These are phyloP conservation scores for Trachurus trachurus DNA, from an alignment of 2,797 vertebrate species.

Conservation along the genomic window DNA sequence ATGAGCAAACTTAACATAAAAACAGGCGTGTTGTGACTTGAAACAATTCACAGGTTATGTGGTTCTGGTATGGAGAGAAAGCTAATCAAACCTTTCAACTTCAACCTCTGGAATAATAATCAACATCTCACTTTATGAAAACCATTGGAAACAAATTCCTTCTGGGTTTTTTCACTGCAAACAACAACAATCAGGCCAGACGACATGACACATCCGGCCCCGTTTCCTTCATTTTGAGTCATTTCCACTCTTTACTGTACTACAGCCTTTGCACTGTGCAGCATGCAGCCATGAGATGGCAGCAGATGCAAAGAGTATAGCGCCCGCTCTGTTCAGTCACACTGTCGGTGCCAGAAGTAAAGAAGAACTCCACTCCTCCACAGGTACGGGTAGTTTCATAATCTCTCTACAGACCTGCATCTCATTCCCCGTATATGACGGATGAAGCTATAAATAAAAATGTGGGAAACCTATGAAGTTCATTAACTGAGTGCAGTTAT, in stretches of 20 bases:
- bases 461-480: not conserved
- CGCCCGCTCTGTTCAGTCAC: not conserved
- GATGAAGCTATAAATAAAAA: constrained; percentile 24
- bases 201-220: not conserved
- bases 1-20: not conserved
- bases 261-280: constrained; percentile 18
- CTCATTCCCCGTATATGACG: not conserved
- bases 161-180: not conserved
- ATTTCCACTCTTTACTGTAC: not conserved
- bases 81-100: too few relatives aligned
- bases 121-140: not conserved
- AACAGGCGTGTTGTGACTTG: not conserved
- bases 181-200: not conserved
- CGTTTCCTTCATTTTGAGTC: not conserved
- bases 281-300: constrained; percentile 75
- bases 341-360: not conserved
- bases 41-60: not conserved
- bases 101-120: too few relatives aligned
- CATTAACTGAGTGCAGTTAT: constrained; percentile 39
- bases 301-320: constrained; percentile 67
- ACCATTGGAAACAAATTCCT: not conserved
- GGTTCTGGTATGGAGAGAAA: not conserved
- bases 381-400: not conserved
- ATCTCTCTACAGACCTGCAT: not conserved
- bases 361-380: constrained; percentile 4